Conservation (phyloP, 2,888 invertebrate genomes). For the Gastrophysa polygoni region DNA sequence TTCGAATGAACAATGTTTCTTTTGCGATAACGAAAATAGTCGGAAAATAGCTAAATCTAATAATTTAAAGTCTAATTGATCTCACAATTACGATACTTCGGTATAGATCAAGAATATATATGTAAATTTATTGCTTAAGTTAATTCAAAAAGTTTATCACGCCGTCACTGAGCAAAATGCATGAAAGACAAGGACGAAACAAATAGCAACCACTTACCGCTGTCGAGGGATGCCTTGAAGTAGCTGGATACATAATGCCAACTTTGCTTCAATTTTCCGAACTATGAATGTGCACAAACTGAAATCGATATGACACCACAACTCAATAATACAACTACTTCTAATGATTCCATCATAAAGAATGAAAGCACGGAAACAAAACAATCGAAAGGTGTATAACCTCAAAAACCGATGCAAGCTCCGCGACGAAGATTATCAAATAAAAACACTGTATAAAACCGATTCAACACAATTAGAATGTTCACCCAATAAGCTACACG, state of each 20-base stretch:
- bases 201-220: conserved; percentile 65
- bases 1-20: background rate
- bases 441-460: conserved; percentile 1
- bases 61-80: too few relatives aligned
- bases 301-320: conserved; percentile 25
- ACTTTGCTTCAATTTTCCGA: background rate
- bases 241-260: conserved; percentile 71
- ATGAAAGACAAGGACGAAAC: background rate
- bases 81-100: too few relatives aligned
- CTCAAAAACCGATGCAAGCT: conserved; percentile 22
- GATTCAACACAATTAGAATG: background rate
- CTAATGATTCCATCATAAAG: conserved; percentile 22
- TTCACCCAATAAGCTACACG: background rate
- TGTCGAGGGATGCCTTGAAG: conserved; percentile 77
- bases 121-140: too few relatives aligned
- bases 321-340: conserved; percentile 1
- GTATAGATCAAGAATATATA: too few relatives aligned
- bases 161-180: background rate
- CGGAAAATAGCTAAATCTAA: too few relatives aligned
- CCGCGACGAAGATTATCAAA: background rate
- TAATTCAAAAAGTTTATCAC: background rate
- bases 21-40: background rate
- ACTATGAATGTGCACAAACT: conserved; percentile 1
- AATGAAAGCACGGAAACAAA: conserved; percentile 26
- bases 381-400: conserved; percentile 33